phyloP scores from a whole-genome alignment of 2,888 invertebrate genomes.

The Pediacus dermestoides region DNA sequence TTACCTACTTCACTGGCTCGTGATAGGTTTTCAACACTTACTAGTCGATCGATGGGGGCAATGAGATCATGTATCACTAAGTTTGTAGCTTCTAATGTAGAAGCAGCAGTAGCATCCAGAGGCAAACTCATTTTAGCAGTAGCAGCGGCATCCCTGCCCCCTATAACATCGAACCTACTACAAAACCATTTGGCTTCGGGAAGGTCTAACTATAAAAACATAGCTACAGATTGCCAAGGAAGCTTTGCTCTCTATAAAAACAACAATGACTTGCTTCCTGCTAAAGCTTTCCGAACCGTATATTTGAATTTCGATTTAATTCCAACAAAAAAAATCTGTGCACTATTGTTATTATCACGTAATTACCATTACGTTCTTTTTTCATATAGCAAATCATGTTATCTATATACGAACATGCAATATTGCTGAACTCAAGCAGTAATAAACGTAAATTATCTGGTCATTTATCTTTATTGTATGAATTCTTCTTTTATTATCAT shows the following conservation, averaged over 20 bases:
- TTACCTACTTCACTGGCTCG: slow-evolving; percentile 13
- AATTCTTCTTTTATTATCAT: too few species aligned
- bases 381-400: too few species aligned
- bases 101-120: slow-evolving; percentile 15
- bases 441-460: too few species aligned
- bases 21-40: slow-evolving; percentile 13
- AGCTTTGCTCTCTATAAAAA: slow-evolving; percentile 23
- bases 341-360: too few species aligned
- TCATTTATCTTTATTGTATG: too few species aligned
- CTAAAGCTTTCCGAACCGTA: too few species aligned
- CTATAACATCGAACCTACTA: slow-evolving; percentile 20
- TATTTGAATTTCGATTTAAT: slow-evolving; percentile 26
- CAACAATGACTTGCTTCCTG: slow-evolving; percentile 24
- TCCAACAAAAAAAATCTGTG: slow-evolving; percentile 15
- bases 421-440: too few species aligned
- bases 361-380: too few species aligned
- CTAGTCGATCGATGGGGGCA: slow-evolving; percentile 17
- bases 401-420: too few species aligned
- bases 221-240: too few species aligned
- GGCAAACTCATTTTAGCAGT: slow-evolving; percentile 9
- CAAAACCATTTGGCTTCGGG: slow-evolving; percentile 23
- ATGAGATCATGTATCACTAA: slow-evolving; percentile 18
- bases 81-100: slow-evolving; percentile 19
- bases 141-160: too few species aligned
- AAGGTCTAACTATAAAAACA: slow-evolving; percentile 24